Evolutionary conservation across 1,140 invertebrate genomes (phyloP), one percentile per base, ranked within the genome.

Genomic region (Cyphomyrmex costatus): DNA sequence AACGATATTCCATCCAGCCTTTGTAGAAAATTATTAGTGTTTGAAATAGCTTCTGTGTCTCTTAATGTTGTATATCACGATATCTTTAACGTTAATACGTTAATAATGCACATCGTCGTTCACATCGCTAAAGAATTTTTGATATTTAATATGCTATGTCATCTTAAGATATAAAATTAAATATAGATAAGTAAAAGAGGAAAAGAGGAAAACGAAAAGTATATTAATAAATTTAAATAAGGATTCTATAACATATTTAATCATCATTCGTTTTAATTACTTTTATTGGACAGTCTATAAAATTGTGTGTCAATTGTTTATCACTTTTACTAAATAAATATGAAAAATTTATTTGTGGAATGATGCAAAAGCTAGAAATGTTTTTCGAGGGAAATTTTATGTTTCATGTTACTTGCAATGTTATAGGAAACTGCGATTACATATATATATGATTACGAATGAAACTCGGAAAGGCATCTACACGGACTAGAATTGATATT

Each of bases 401-500:
- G 1, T 56, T 74, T 74, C 12, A 30, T 61, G 19, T 30, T 53
- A 30, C 27, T 33, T 51, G 70, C 19, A 33, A 30, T 33, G 33
- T 53, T 21, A 19, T 21, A 73, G n/a, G 12, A 30, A 53, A 33
- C 16, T 53, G 27, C 19, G 12, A 53, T 33, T 21, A 27, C 21
- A 36, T 2, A 7, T 27, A 36, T 2, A 7, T 27, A 33, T 24
- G 33, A 51, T 78, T 7, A 78, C 14, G 21, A 60, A 76, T 36
- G 53, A 66, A 79, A 80, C 65, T 80, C 3, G 65, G 49, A 80
- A 80, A 80, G 78, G 27, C 51, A 53, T 70, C 21, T 16, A 6
- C 78, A 80, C 14, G 46, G 21, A 36, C 30, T 24, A 24, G 49
- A 80, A 33, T 30, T 80, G 46, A n/a, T 68, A 68, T 68, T 68